Evolutionary conservation across 1,140 invertebrate species (phyloP).

Genomic region (Drosophila mauritiana): DNA sequence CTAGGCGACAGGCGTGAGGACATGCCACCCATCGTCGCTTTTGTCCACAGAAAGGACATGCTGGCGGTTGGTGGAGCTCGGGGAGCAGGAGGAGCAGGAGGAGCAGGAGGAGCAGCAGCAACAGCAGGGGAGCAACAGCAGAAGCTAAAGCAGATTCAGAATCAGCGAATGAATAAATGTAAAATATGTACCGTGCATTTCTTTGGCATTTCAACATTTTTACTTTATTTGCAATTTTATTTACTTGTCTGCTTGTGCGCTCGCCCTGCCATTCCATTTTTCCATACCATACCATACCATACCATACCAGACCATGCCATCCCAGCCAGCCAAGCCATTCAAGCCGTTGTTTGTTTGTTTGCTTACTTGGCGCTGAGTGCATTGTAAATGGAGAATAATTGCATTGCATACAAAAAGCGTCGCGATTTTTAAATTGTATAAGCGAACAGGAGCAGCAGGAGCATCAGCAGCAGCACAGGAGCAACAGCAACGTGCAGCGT

Average conservation of each 20-base stretch:
- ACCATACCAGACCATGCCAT: slow-evolving; percentile 1
- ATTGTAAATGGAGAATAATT: slow-evolving; percentile 83
- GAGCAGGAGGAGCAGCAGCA: slow-evolving; percentile 9
- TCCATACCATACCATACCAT: not conserved
- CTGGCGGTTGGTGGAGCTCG: not conserved
- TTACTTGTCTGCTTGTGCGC: slow-evolving; percentile 67
- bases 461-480: slow-evolving; percentile 2
- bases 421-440: slow-evolving; percentile 69
- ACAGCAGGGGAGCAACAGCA: slow-evolving; percentile 1
- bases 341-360: slow-evolving; percentile 58
- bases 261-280: not conserved
- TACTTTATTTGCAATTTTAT: slow-evolving; percentile 81
- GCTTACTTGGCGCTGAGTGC: slow-evolving; percentile 68
- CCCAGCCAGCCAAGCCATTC: slow-evolving; percentile 33
- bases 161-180: slow-evolving; percentile 78
- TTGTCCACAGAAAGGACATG: slow-evolving; percentile 40
- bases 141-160: slow-evolving; percentile 48
- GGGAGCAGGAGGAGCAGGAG: slow-evolving; percentile 20
- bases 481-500: slow-evolving; percentile 17
- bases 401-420: slow-evolving; percentile 67
- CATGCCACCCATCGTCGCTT: slow-evolving; percentile 51
- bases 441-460: slow-evolving; percentile 38
- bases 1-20: slow-evolving; percentile 55
- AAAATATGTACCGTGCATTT: slow-evolving; percentile 81
- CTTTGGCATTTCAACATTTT: slow-evolving; percentile 81